Evolutionary conservation across 2,888 invertebrate species (phyloP).

Genomic region (Temnothorax rugatulus): DNA sequence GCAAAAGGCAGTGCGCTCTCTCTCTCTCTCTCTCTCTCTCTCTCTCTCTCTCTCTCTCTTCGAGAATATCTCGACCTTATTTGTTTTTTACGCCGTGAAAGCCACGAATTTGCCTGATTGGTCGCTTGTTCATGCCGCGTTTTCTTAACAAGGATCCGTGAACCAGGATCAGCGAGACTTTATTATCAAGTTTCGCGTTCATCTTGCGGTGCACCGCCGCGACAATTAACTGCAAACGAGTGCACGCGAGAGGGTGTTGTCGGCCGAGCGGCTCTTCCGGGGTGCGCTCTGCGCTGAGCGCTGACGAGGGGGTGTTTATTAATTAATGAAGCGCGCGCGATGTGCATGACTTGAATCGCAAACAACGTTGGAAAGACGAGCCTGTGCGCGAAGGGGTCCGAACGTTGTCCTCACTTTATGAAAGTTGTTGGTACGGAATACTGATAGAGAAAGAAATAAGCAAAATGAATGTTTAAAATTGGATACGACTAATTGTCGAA

Average conservation of each 20-base stretch:
- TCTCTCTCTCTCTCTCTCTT: too few relatives aligned
- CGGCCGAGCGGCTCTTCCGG: constrained; percentile 26
- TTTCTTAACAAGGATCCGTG: neutral
- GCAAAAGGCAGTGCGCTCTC: neutral
- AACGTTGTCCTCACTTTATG: constrained; percentile 30
- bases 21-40: too few relatives aligned
- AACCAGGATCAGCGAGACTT: constrained; percentile 20
- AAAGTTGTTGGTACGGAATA: constrained; percentile 22
- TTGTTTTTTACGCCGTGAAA: constrained; percentile 16
- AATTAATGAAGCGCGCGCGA: constrained; percentile 75
- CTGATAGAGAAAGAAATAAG: neutral
- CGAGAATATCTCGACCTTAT: neutral
- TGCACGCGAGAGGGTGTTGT: constrained; percentile 26
- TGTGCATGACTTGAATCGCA: constrained; percentile 74
- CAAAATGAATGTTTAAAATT: neutral
- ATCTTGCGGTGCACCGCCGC: constrained; percentile 18
- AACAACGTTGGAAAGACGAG: constrained; percentile 55
- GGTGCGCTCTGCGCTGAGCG: constrained; percentile 2
- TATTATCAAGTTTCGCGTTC: constrained; percentile 49
- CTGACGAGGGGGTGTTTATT: constrained; percentile 69
- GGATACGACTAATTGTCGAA: neutral
- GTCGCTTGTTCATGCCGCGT: neutral
- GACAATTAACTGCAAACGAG: constrained; percentile 61
- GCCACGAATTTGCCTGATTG: constrained; percentile 25
- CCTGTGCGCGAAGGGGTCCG: constrained; percentile 16